Conservation (phyloP, 2,797 vertebrate genomes). For the Gallinago solitaria region DNA sequence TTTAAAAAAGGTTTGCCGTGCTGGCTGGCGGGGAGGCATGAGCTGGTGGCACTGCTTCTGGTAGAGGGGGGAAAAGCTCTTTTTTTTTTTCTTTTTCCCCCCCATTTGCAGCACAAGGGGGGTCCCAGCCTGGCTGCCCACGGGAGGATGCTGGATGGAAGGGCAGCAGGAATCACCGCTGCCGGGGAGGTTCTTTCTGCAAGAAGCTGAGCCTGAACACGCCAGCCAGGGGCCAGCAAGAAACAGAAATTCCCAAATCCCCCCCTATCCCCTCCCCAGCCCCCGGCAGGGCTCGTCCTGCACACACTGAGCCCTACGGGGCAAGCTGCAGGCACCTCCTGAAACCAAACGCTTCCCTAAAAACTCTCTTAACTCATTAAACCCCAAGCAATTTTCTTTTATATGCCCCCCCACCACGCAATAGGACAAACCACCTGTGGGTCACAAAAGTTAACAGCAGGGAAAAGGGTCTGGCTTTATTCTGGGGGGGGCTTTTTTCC, state of each 20-base stretch:
- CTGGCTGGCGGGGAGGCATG: not conserved
- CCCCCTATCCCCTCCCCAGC: not conserved
- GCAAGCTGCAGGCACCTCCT: not conserved
- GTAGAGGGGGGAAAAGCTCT: not conserved
- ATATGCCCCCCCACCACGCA: rapidly evolving
- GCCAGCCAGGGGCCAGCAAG: not conserved
- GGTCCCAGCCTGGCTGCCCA: not conserved
- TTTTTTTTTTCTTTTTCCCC: too few species aligned
- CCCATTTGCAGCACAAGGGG: not conserved
- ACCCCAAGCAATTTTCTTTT: not conserved
- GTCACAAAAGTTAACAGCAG: not conserved
- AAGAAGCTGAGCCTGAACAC: not conserved
- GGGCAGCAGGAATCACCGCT: not conserved
- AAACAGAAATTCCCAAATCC: not conserved
- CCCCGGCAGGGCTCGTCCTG: not conserved
- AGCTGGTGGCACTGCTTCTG: not conserved
- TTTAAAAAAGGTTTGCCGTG: not conserved
- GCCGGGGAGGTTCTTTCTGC: not conserved
- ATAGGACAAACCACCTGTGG: not conserved
- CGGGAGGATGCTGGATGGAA: not conserved
- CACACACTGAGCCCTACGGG: not conserved
- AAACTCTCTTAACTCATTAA: not conserved
- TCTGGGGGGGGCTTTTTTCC: rapidly evolving
- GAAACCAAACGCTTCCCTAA: not conserved
- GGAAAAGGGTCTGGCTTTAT: not conserved